These are phyloP conservation scores for Neogale vison DNA, from an alignment of 2,113 vertebrate genomes.

Conservation along the genomic window DNA sequence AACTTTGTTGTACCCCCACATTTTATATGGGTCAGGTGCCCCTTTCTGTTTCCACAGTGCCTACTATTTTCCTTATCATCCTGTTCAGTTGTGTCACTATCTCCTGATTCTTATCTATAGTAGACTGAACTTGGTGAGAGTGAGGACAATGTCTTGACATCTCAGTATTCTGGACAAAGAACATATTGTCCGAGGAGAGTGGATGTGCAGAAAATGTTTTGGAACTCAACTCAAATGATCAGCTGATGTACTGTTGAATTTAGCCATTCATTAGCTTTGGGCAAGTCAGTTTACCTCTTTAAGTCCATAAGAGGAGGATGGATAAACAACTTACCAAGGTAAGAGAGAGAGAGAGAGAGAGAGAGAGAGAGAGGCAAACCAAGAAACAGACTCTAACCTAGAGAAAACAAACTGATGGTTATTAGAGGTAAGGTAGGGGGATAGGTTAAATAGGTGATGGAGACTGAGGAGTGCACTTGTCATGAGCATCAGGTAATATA, in stretches of 20 bases:
- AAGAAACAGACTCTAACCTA: not conserved
- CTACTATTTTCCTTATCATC: not conserved
- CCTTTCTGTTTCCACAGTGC: not conserved
- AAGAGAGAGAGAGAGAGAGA: not conserved
- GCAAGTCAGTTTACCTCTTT: slow-evolving; percentile 27
- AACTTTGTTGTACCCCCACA: not conserved
- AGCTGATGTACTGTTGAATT: not conserved
- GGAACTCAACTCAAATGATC: not conserved
- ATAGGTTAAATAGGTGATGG: not conserved
- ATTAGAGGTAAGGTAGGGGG: not conserved
- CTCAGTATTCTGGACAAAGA: not conserved
- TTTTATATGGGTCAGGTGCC: not conserved
- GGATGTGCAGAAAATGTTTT: not conserved
- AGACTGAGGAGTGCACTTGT: not conserved
- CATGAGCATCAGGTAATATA: not conserved
- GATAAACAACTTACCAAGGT: not conserved
- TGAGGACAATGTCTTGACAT: not conserved
- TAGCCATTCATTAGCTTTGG: not conserved
- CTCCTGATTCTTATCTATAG: not conserved
- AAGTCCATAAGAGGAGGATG: not conserved
- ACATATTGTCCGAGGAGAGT: not conserved
- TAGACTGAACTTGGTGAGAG: not conserved
- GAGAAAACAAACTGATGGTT: not conserved
- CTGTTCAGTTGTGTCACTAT: not conserved
- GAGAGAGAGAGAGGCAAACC: not conserved